Evolutionary conservation across 2,888 invertebrate species (phyloP).

Genomic region (Lydus trimaculatus): DNA sequence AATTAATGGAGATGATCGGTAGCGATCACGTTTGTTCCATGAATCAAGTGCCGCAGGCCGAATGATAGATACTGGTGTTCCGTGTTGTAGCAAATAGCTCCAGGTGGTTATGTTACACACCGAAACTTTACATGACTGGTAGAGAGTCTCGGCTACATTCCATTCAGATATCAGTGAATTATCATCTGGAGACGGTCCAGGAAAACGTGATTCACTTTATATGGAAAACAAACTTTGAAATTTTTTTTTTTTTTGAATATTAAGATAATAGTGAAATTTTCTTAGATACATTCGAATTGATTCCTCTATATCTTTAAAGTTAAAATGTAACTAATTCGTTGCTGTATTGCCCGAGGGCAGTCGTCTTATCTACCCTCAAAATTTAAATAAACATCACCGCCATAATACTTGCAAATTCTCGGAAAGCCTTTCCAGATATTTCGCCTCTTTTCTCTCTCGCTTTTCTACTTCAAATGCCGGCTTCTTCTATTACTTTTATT

Average conservation of each 20-base stretch:
- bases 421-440: slow-evolving; percentile 29
- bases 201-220: not conserved
- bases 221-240: not conserved
- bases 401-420: slow-evolving; percentile 40
- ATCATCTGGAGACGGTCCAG: slow-evolving; percentile 5
- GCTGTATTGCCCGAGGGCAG: not conserved
- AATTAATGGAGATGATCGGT: slow-evolving; percentile 36
- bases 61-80: slow-evolving; percentile 31
- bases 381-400: slow-evolving; percentile 32
- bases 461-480: not conserved
- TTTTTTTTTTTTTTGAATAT: not conserved
- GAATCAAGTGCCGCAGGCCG: slow-evolving; percentile 28
- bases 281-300: not conserved
- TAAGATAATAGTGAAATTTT: not conserved
- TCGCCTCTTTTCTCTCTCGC: not conserved
- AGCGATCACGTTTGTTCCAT: slow-evolving; percentile 33
- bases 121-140: slow-evolving; percentile 19
- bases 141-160: not conserved
- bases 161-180: not conserved
- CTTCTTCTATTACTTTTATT: not conserved
- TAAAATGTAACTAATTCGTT: not conserved
- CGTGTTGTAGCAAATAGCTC: slow-evolving; percentile 28
- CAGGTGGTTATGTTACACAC: slow-evolving; percentile 19
- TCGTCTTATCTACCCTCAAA: slow-evolving; percentile 9
- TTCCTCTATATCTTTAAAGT: not conserved